Base-by-base conservation (phyloP, 2,797 vertebrate species). In the Betta splendens region DNA sequence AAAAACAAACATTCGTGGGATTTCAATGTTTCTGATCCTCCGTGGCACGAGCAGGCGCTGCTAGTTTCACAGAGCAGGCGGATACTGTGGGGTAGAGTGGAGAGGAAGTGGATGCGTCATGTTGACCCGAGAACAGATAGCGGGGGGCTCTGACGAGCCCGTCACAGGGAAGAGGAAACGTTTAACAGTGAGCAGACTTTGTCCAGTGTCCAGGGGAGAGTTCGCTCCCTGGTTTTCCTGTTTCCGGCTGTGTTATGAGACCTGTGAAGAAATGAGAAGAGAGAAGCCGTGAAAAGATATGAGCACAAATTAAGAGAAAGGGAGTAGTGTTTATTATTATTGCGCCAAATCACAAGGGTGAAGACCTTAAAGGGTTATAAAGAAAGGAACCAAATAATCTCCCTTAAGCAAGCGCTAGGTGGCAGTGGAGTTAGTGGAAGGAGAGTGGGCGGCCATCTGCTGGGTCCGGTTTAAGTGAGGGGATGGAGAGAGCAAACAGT, bases 161-260 rank as follows among this genome's bases (percentile, higher is more conserved):
- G 60, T 73, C 63, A 69, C 54, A 86, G 85, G 87, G 84, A 72
- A 71, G 17, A 64, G 68, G 64, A 52, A 70, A 71, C 64, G 75
- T 62, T 66, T 77, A 45, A 65, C 72, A 66, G 69, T 11, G 9
- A 75, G 65, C 77, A 59, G 12, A 31, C 80, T 85, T 85, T 84
- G 69, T 72, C 76, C 81, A 78, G 83, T 89, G 90, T 91, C 87
- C 84, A 79, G 80, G 79, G 83, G 63, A 52, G 29, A 32, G 51
- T 21, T 59, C 68, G 68, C 40, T 63, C 55, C 69, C 52, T 74
- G 88, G 90, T 84, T 86, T 81, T 85, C 83, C 74, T 55, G 62
- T 86, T 90, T 86, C 86, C 88, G 90, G 79, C 87, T 92, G 80
- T 90, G 94, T 98, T 95, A 98, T 85, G 95, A 97, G 87, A 98